A percentile compares a stretch with the other conserved stretches of the same genome.
Conservation (phyloP, 1,140 invertebrate species). For the Panagrolaimus sp. region DNA sequence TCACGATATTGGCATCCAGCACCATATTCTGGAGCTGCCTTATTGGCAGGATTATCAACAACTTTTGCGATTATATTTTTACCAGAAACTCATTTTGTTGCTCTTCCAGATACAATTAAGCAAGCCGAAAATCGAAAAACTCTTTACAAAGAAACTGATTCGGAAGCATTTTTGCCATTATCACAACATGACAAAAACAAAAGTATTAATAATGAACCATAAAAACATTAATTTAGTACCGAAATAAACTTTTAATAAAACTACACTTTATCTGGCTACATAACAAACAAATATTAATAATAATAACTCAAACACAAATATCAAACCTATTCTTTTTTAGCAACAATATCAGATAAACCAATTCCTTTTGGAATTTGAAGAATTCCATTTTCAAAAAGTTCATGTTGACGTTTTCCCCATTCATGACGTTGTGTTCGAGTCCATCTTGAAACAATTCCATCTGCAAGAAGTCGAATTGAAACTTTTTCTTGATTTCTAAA, state of each 20-base stretch:
- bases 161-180: neutral
- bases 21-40: slow-evolving; percentile 30
- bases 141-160: neutral
- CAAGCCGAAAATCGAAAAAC: neutral
- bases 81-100: slow-evolving; percentile 32
- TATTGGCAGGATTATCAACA: slow-evolving; percentile 23
- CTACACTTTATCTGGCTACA: neutral
- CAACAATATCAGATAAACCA: slow-evolving; percentile 46
- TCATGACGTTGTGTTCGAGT: slow-evolving; percentile 48
- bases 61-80: slow-evolving; percentile 28
- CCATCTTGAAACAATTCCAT: slow-evolving; percentile 49
- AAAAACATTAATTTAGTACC: neutral
- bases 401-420: slow-evolving; percentile 35
- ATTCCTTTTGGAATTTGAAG: slow-evolving; percentile 50
- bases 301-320: neutral
- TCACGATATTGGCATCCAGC: slow-evolving; percentile 41
- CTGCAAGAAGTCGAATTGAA: slow-evolving; percentile 52
- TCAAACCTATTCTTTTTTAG: slow-evolving; percentile 38
- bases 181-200: neutral
- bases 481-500: slow-evolving; percentile 56
- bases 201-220: neutral
- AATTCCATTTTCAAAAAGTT: slow-evolving; percentile 41
- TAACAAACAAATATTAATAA: slow-evolving; percentile 20
- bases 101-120: slow-evolving; percentile 26
- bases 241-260: neutral